phyloP scores from a whole-genome alignment of 2,797 vertebrate genomes.

The Phalloptychus januarius region DNA sequence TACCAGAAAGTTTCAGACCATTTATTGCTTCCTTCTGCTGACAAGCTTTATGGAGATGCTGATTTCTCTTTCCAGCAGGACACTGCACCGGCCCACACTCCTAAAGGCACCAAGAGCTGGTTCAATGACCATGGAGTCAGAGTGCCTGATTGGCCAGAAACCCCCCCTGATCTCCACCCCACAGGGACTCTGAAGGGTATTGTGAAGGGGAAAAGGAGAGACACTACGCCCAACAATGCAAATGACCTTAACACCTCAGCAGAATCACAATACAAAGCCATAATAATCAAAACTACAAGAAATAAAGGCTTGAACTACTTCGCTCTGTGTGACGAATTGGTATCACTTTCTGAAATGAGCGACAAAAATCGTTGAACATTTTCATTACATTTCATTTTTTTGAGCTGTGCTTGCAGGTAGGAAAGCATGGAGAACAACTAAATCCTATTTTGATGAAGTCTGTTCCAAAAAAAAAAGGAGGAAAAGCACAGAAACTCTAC shows the following conservation, averaged over 20 bases:
- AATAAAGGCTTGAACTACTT: neutral
- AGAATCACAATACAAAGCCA: neutral
- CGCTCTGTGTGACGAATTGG: neutral
- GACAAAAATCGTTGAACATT: neutral
- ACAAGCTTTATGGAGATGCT: neutral
- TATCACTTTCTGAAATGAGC: neutral
- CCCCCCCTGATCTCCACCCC: neutral
- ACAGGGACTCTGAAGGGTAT: neutral
- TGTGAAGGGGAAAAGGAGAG: neutral
- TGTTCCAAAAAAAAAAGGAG: neutral
- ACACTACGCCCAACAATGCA: neutral
- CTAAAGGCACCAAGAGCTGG: neutral
- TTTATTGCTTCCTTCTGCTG: neutral
- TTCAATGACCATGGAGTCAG: neutral
- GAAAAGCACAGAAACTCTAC: constrained; percentile 4
- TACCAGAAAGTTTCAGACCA: neutral
- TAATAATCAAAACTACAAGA: neutral
- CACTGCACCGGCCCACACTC: neutral
- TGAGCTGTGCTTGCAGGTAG: neutral
- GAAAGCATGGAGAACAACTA: neutral
- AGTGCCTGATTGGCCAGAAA: neutral
- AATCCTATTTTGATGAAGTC: constrained; percentile 2
- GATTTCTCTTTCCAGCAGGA: neutral
- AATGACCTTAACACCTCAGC: neutral
- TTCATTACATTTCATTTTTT: neutral